Conservation (phyloP, 92 coral and sea anemone genomes). For the Zoanthus gigantus region DNA sequence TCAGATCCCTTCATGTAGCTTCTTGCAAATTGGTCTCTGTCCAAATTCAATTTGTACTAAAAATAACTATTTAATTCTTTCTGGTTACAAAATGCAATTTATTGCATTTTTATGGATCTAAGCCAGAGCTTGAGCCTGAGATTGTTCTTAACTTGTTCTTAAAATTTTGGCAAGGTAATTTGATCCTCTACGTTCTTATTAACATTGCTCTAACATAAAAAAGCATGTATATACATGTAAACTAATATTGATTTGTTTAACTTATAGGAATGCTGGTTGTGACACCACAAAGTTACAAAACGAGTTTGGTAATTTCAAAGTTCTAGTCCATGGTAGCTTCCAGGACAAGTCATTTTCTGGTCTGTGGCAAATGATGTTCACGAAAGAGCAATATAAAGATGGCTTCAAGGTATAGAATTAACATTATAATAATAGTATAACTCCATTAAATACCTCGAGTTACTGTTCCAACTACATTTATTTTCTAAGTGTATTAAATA, state of each 20-base stretch:
- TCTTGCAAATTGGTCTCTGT: conserved; percentile 26
- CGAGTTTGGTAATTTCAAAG: conserved; percentile 50
- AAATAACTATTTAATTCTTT: conserved; percentile 17
- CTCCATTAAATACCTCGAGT: conserved; percentile 16
- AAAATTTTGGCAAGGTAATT: neutral
- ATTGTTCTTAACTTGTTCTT: too few species aligned
- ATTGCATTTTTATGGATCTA: conserved; percentile 30
- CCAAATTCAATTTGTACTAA: conserved; percentile 20
- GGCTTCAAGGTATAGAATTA: conserved; percentile 53
- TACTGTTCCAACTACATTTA: conserved; percentile 35
- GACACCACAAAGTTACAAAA: conserved; percentile 42
- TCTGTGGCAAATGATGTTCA: conserved; percentile 47
- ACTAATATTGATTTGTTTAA: conserved; percentile 15
- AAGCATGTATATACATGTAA: conserved; percentile 6
- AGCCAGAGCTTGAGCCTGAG: conserved; percentile 23
- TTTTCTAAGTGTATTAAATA: conserved; percentile 29
- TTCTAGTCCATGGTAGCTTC: conserved; percentile 52
- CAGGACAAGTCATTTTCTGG: conserved; percentile 60
- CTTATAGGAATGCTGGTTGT: conserved; percentile 46
- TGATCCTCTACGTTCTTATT: conserved; percentile 21
- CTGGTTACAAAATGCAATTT: conserved; percentile 29
- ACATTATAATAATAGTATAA: conserved; percentile 17
- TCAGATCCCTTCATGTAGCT: conserved; percentile 25
- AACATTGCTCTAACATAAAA: conserved; percentile 10
- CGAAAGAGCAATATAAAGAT: conserved; percentile 59